Evolutionary conservation across 2,888 invertebrate genomes (phyloP), one percentile per base, ranked within the genome.

Genomic region (Lapara coniferarum): DNA sequence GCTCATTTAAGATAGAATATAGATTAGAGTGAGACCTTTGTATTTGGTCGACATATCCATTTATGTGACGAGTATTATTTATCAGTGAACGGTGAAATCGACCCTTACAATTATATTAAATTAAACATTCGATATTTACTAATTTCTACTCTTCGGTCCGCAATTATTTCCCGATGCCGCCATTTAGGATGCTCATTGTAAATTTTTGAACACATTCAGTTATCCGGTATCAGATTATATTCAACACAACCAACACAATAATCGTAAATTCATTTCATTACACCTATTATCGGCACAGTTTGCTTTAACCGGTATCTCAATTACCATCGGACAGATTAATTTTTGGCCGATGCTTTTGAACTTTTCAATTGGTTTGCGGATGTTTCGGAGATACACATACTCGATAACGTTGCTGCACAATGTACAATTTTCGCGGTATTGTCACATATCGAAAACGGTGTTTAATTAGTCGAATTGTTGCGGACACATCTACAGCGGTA

Each of bases 381-480:
- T 56, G 55, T 69, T 56, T 10, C 55, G 16, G 16, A 67, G 82
- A 85, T 84, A 76, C 76, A 72, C 68, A 71, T 71, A 57, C 46
- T 66, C 68, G 81, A 80, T 84, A 83, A 78, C 72, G 69, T 81
- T 75, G 73, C 77, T 81, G 74, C 78, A 84, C 82, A 87, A 84
- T 83, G 77, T 74, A 73, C 78, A 66, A 79, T 82, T 83, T 84
- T 81, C 71, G 78, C 74, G 78, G 78, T 80, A 85, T 88, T 86
- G 82, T 85, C 84, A 82, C 79, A 77, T 83, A 82, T 82, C 74
- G 75, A 74, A 80, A 82, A 79, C 76, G 72, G 74, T 78, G 77
- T 84, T 88, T 90, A 91, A 93, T 93, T 90, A 90, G 83, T 76
- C 51, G 84, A 85, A 92, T 93, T 93, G 93, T 92, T 85, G 76